These are phyloP conservation scores for Listronotus oregonensis DNA, from an alignment of 1,140 invertebrate genomes.

Conservation along the genomic window DNA sequence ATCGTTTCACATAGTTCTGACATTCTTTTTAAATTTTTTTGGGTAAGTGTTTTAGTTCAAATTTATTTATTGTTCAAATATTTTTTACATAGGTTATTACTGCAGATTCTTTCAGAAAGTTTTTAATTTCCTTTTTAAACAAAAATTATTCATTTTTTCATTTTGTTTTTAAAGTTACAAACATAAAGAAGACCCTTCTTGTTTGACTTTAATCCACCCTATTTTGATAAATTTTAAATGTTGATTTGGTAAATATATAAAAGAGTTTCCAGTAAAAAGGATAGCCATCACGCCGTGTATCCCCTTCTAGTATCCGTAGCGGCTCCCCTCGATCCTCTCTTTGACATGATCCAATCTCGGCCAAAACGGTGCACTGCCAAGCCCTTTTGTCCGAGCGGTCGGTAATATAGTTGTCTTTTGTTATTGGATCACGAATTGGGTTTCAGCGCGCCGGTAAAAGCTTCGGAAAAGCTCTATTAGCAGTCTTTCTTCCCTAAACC, in stretches of 20 bases:
- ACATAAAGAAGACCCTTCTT: no score
- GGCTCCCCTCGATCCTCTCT: conserved; percentile 1
- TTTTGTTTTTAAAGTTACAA: no score
- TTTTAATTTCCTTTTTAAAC: no score
- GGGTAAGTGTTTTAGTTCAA: no score
- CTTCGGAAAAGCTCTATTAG: conserved; percentile 57
- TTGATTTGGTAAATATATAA: no score
- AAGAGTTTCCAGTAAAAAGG: not conserved
- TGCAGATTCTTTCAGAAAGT: not conserved
- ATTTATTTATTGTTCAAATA: no score
- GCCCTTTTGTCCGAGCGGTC: conserved; percentile 54
- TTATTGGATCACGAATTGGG: conserved; percentile 59
- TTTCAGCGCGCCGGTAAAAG: conserved; percentile 56
- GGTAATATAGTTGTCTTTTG: conserved; percentile 59
- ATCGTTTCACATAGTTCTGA: no score
- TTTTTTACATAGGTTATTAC: no score
- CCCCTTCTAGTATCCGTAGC: not conserved
- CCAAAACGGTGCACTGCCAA: conserved; percentile 16
- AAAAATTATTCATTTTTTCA: not conserved
- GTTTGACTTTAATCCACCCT: no score
- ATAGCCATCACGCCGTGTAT: not conserved
- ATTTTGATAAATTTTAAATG: no score
- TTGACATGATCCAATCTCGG: conserved; percentile 36
- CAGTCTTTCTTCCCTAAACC: conserved; percentile 57
- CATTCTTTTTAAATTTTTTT: no score